Evolutionary conservation across 2,797 vertebrate species (phyloP).

Genomic region (Poecilia gillii): DNA sequence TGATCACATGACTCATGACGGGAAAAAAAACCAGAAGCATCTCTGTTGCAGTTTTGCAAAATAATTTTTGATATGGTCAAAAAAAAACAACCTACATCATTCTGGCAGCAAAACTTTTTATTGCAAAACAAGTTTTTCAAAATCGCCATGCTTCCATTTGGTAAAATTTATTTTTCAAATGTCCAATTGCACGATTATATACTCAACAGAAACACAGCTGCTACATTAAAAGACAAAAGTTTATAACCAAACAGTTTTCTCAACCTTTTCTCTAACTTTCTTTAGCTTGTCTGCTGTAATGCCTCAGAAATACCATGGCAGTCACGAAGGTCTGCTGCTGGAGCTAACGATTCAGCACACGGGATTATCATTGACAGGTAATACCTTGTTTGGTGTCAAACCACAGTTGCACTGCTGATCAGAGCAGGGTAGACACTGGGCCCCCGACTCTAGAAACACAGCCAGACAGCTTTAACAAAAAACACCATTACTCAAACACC

Average conservation of each 20-base stretch:
- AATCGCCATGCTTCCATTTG: too few species aligned
- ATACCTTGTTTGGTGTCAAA: slow-evolving; percentile 38
- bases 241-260: slow-evolving; percentile 53
- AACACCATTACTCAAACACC: slow-evolving; percentile 70
- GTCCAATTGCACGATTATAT: too few species aligned
- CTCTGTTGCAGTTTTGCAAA: too few species aligned
- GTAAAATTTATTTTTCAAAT: too few species aligned
- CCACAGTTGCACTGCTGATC: slow-evolving; percentile 46
- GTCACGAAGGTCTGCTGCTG: slow-evolving; percentile 14
- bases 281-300: slow-evolving; percentile 7
- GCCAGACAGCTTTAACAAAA: slow-evolving; percentile 69
- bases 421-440: slow-evolving; percentile 51
- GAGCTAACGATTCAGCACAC: slow-evolving; percentile 29
- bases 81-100: too few species aligned
- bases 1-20: too few species aligned
- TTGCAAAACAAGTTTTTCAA: too few species aligned
- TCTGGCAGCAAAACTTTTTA: too few species aligned
- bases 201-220: not conserved
- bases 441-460: slow-evolving; percentile 55
- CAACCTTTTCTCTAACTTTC: slow-evolving; percentile 14
- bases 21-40: fast-evolving
- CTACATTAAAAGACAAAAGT: slow-evolving; percentile 45
- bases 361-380: slow-evolving; percentile 22
- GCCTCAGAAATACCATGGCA: slow-evolving; percentile 22
- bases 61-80: too few species aligned